These are phyloP conservation scores for Neolamprologus hecqui DNA, from an alignment of 2,113 vertebrate genomes.

Conservation along the genomic window DNA sequence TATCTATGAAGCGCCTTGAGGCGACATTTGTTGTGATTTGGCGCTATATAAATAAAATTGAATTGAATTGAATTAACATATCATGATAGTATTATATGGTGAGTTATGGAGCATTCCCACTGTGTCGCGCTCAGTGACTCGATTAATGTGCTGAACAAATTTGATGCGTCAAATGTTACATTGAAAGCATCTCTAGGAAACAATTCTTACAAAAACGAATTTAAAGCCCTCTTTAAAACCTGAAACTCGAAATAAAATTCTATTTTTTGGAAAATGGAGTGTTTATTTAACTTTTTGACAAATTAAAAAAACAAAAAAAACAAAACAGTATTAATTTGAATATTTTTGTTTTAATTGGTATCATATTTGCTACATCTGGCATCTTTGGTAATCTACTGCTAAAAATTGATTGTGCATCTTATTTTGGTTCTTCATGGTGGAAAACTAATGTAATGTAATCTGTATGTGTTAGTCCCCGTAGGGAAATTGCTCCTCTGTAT, in stretches of 20 bases:
- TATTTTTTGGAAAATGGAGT: accelerated
- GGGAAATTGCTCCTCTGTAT: too few relatives aligned
- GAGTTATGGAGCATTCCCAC: neutral
- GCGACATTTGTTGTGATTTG: too few relatives aligned
- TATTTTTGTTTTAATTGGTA: accelerated
- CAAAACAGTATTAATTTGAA: neutral
- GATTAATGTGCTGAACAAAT: neutral
- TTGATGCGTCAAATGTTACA: accelerated
- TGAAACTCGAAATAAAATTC: accelerated
- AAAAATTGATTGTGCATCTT: neutral
- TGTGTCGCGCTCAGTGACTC: neutral
- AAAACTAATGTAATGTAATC: too few relatives aligned
- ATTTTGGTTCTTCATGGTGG: too few relatives aligned
- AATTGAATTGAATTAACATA: neutral
- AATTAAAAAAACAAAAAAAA: accelerated
- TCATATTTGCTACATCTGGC: neutral
- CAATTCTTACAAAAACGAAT: neutral
- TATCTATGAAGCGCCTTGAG: too few relatives aligned
- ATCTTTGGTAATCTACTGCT: neutral
- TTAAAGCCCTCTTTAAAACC: neutral
- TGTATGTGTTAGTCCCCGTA: too few relatives aligned
- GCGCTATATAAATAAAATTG: too few relatives aligned
- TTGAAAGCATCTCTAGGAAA: neutral
- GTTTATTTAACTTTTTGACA: neutral
- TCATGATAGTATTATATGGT: neutral